Conservation (phyloP, 2,113 vertebrate genomes). For the Naja naja region DNA sequence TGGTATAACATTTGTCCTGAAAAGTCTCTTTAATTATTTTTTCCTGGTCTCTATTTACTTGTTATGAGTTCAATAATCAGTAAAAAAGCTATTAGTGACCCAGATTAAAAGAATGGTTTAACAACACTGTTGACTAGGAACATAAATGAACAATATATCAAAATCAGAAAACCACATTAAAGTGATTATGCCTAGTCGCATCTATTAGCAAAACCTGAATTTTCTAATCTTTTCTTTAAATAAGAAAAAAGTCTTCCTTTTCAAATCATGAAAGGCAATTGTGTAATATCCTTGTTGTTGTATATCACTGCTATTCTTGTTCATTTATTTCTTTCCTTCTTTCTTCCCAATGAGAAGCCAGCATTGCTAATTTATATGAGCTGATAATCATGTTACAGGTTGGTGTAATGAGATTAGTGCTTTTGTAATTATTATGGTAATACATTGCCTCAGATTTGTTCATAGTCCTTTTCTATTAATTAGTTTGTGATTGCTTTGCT, state of each 20-base stretch:
- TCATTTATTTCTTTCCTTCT: conserved; percentile 1
- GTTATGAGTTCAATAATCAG: not conserved
- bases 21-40: not conserved
- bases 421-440: conserved; percentile 65
- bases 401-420: conserved; percentile 61
- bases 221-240: not conserved
- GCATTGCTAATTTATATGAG: conserved; percentile 53
- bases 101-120: not conserved
- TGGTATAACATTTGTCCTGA: not conserved
- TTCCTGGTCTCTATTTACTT: not conserved
- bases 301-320: conserved; percentile 40
- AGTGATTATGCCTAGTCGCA: not conserved
- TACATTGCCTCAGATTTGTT: conserved; percentile 49
- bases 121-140: not conserved
- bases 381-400: conserved; percentile 53
- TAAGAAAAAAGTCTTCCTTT: not conserved
- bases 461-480: conserved; percentile 51
- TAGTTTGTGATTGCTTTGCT: conserved; percentile 56
- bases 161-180: not conserved
- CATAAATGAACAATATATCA: not conserved
- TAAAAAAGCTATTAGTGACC: not conserved
- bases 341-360: conserved; percentile 24
- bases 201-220: not conserved
- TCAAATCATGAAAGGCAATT: not conserved
- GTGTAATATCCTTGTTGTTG: conserved; percentile 14